Base-by-base conservation (phyloP, 1,140 invertebrate genomes). In the Zaprionus gabonicus region DNA sequence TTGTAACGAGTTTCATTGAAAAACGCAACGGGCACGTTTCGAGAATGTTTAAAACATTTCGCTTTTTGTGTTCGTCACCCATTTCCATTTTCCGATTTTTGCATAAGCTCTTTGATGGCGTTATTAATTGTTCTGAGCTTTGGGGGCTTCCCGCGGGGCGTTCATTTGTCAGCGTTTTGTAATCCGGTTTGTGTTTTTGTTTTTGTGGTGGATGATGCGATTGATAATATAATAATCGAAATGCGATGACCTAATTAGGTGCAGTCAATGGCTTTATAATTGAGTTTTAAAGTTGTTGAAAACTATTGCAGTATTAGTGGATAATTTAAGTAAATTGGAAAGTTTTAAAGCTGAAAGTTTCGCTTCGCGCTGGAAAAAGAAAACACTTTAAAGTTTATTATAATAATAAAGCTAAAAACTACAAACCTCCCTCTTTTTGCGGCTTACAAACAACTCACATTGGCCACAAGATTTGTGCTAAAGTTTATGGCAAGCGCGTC, bases 1-100 rank as follows among this genome's bases (percentile, higher is more conserved):
- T 69, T 75, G 60, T 75, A 78, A 78, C 71, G 59, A 41, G 53
- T 70, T 75, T 56, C 71, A 78, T 74, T 78, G 65, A 59, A 68
- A 70, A 74, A 46, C 38, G 44, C 59, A 76, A 71, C 57, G 69
- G 56, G 20, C 70, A 72, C 63, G 71, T 65, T 77, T 77, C 44
- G 3, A 23, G n/a, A 49, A 64, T 64, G 13, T 36, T 64, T 53
- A 51, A 25, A 20, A 25, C 10, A 51, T 51, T 51, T 51, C 41
- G 41, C 41, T 51, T 46, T 46, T 49, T 63, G n/a, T 23, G n/a
- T 23, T 63, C 15, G 20, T 15, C 51, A 1, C 10, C 23, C 10
- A 5, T 53, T 36, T 31, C 23, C 4, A 12, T 44, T 69, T 53
- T 60, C 31, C 13, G 12, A 49, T 36, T 59, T 46, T 68, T 60